phyloP scores from a whole-genome alignment of 2,113 vertebrate species.

The Proteles cristata region DNA sequence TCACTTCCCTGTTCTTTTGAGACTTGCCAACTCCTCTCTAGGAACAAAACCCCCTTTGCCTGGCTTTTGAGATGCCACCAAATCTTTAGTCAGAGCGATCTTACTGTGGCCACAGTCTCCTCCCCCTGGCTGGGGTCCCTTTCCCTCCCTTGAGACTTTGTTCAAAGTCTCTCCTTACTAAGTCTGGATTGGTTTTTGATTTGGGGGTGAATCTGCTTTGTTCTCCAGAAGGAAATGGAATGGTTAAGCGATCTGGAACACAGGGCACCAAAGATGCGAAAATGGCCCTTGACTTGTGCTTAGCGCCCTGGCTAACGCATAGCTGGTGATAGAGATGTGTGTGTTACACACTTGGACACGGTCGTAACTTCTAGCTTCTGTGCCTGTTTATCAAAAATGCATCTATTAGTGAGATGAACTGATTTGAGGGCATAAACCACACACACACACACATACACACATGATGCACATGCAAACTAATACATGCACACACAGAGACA shows the following conservation, averaged over 20 bases:
- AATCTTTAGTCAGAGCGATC: not conserved
- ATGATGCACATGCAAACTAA: no score
- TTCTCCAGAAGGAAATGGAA: not conserved
- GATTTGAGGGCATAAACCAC: not conserved
- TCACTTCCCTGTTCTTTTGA: not conserved
- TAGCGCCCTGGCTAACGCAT: not conserved
- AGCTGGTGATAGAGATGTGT: accelerated
- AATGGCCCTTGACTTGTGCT: not conserved
- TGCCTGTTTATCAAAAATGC: not conserved
- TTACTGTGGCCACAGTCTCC: no score
- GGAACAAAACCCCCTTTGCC: not conserved
- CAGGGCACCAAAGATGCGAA: not conserved
- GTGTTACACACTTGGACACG: accelerated
- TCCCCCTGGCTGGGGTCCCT: not conserved
- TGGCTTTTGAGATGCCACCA: not conserved
- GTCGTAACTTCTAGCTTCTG: no score
- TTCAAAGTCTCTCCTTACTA: not conserved
- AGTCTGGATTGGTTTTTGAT: not conserved
- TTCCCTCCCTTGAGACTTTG: not conserved
- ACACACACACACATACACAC: not conserved
- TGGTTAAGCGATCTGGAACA: not conserved
- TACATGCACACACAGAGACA: no score
- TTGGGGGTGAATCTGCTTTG: not conserved
- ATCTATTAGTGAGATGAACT: not conserved
- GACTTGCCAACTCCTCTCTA: not conserved